phyloP scores from a whole-genome alignment of 1,140 invertebrate genomes.

The Drosophila navojoa region DNA sequence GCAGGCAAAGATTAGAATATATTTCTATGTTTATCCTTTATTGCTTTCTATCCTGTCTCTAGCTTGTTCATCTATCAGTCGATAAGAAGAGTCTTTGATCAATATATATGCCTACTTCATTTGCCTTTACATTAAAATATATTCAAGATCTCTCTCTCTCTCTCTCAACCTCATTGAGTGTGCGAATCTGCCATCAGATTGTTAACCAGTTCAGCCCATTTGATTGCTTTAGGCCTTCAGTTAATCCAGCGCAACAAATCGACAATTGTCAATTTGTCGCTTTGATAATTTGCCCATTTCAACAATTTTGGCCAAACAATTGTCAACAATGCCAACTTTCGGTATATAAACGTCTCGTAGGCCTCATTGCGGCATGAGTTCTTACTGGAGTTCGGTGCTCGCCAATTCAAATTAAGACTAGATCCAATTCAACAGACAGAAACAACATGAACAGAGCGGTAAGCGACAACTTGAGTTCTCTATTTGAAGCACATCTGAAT shows the following conservation, averaged over 20 bases:
- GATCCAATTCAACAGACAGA: conserved; percentile 49
- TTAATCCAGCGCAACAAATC: conserved; percentile 38
- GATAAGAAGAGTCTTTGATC: too few species aligned
- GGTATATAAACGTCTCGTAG: conserved; percentile 63
- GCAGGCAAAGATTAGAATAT: too few species aligned
- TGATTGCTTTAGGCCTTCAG: conserved; percentile 31
- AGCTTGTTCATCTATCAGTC: too few species aligned
- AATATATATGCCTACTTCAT: too few species aligned
- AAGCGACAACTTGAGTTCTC: not conserved
- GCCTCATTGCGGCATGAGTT: conserved; percentile 58
- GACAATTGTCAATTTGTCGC: conserved; percentile 36
- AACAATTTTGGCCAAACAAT: conserved; percentile 43
- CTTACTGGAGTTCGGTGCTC: conserved; percentile 73
- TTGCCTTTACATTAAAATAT: too few species aligned
- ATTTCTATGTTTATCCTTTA: too few species aligned
- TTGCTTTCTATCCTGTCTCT: too few species aligned
- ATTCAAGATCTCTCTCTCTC: too few species aligned
- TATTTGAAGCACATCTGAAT: not conserved
- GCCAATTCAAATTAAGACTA: conserved; percentile 80
- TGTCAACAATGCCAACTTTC: conserved; percentile 35
- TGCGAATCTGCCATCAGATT: not conserved
- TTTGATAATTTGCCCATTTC: conserved; percentile 25
- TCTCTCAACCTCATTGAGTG: not conserved
- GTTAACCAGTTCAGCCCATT: conserved; percentile 4
- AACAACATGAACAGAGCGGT: conserved; percentile 61